Evolutionary conservation across 23 tunicate genomes (phyloP), one percentile per base, ranked within the genome.

Genomic region (Halocynthia aurantium): DNA sequence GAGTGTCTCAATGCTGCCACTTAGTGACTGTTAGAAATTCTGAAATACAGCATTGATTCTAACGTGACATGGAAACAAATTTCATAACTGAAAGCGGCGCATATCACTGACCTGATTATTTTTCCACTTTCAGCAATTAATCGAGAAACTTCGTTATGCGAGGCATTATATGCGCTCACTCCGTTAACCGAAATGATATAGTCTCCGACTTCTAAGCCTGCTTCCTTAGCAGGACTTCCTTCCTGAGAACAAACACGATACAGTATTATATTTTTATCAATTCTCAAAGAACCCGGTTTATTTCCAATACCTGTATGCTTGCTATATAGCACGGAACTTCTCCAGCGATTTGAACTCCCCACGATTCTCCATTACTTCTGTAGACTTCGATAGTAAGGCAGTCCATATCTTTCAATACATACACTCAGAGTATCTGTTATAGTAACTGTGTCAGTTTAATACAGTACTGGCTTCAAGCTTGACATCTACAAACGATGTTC

Each of bases 281-380:
- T n/a, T 58, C 17, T n/a, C 15, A 2, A 13, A 58, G 15, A 13
- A 58, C 17, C 17, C 1, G 17, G 17, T 58, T 13, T 15, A 5
- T 65, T 65, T 40, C 8, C 55, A 73, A 6, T 70, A 85, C 97
- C 97, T 91, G 73, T 8, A 91, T 84, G 10, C 63, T 67, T 51
- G 81, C 84, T 52, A 91, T 82, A 60, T 75, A 85, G 73, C 90
- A 81, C 13, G 95, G 93, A 20, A 68, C 73, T 81, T 84, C 99
- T 10, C 96, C 95, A n/a, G 87, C 51, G 13, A 94, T 58, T 40
- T 81, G 82, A 6, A 94, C 63, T 62, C 99, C 99, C 99, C 99
- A 94, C 40, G 90, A 81, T 63, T 94, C 95, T 19, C 71, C 66
- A 22, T 53, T 8, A 8, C 69, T 52, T 71, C 97, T 69, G 6